Conservation (phyloP, 2,888 invertebrate species). For the Bhutanitis thaidina region DNA sequence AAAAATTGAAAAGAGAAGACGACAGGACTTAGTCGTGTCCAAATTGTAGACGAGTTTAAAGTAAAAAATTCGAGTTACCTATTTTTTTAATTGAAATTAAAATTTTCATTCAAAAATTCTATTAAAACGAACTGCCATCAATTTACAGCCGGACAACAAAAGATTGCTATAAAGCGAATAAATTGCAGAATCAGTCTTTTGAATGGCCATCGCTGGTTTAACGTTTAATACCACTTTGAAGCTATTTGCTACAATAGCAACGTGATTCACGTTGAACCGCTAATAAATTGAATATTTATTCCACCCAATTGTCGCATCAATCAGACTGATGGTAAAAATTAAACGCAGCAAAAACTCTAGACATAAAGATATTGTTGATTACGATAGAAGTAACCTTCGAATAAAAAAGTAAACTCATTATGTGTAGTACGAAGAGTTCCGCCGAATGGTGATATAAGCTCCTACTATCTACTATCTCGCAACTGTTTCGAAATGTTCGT, state of each 20-base stretch:
- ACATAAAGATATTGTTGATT: no score
- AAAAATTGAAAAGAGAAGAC: no score
- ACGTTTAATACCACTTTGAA: conserved; percentile 17
- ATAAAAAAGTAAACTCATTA: no score
- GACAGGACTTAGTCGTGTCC: no score
- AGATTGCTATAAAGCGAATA: conserved; percentile 15
- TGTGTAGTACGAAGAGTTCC: no score
- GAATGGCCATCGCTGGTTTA: conserved; percentile 16
- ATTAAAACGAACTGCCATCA: conserved; percentile 11
- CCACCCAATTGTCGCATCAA: conserved; percentile 34
- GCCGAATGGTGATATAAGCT: no score
- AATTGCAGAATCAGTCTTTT: conserved; percentile 18
- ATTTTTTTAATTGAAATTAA: no score
- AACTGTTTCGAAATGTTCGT: no score
- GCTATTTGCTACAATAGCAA: conserved; percentile 16
- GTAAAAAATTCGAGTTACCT: no score
- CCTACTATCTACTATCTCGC: no score
- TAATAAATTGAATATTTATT: conserved; percentile 52
- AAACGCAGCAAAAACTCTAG: background rate
- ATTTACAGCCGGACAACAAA: conserved; percentile 15
- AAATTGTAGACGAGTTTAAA: no score
- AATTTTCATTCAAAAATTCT: conserved; percentile 2
- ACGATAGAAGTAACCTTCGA: no score
- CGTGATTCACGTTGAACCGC: conserved; percentile 27
- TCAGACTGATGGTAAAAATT: background rate